A percentile compares a stretch with the other conserved stretches of the same genome.
Evolutionary conservation across 2,797 vertebrate genomes (phyloP).

Genomic region (Limosa lapponica): DNA sequence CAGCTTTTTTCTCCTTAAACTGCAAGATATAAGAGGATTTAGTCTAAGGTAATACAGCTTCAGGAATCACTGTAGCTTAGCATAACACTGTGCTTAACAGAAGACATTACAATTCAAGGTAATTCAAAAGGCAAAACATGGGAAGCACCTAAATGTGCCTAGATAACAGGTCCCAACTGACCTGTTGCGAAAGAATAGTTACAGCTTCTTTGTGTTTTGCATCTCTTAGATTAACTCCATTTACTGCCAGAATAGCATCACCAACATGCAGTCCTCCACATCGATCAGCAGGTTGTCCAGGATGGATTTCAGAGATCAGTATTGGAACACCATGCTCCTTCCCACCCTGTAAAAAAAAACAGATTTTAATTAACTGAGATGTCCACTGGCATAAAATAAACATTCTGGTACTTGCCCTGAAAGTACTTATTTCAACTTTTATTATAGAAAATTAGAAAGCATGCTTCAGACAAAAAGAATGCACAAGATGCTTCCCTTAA

Average conservation of each 20-base stretch:
- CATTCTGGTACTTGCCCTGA: background rate
- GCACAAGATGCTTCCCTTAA: background rate
- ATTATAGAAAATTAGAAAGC: background rate
- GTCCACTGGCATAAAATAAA: background rate
- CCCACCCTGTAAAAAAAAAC: constrained; percentile 83
- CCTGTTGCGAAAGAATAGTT: constrained; percentile 98
- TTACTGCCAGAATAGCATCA: constrained; percentile 96
- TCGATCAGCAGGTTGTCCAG: constrained; percentile 91
- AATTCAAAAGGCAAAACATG: background rate
- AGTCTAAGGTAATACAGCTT: background rate
- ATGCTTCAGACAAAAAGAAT: background rate
- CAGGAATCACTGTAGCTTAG: background rate
- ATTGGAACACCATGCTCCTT: constrained; percentile 99
- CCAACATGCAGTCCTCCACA: constrained; percentile 96
- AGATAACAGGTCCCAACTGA: constrained; percentile 53
- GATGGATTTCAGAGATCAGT: constrained; percentile 97
- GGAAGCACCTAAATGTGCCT: background rate
- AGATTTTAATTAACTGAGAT: background rate
- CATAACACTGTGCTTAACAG: background rate
- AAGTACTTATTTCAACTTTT: background rate
- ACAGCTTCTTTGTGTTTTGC: constrained; percentile 99
- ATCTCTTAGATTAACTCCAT: constrained; percentile 95
- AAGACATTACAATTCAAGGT: background rate
- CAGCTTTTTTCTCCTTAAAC: background rate
- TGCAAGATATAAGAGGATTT: background rate